Evolutionary conservation across 2,113 vertebrate species (phyloP), one percentile per base, ranked within the genome.

Genomic region (Dicaeum eximium): DNA sequence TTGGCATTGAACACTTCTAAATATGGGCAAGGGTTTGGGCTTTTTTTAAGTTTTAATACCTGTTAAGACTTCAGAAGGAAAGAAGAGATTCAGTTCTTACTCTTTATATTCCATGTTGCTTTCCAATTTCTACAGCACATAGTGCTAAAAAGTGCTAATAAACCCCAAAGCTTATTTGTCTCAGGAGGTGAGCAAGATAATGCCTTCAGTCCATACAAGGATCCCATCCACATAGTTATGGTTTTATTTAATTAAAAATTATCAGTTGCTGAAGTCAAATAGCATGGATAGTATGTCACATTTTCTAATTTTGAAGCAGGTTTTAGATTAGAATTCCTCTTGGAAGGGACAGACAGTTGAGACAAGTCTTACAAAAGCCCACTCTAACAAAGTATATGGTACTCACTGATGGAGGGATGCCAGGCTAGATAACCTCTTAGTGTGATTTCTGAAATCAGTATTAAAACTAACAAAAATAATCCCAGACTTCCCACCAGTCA

Each of bases 271-370:
- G 42, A 80, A 80, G 38, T 83, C 58, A 65, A 69, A 42, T 53
- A 73, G 51, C 27, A 23, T 3, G 11, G 35, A 50, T 42, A 9
- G 30, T 42, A 8, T 23, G 16, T 48, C 15, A 27, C 19, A 25
- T 69, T 75, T 80, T 77, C 38, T n/a, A 33, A 4, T 90, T 90
- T 73, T 47, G 37, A 78, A 74, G 54, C 44, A 88, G 48, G 10
- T n/a, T 83, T 84, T 92, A 81, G 35, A 65, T 91, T 9, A 87
- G 70, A 19, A 66, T 79, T 87, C 89, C 45, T 90, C 42, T 85
- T 64, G 30, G 44, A 69, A 78, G 25, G 28, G 25, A 67, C 17
- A 64, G 33, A 48, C 14, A 62, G 73, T 16, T 74, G 47, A 75
- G 62, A 42, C 14, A 61, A 90, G 22, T 80, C 37, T 53, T 40